Evolutionary conservation across 2,113 vertebrate species (phyloP).

Genomic region (Recurvirostra avosetta): DNA sequence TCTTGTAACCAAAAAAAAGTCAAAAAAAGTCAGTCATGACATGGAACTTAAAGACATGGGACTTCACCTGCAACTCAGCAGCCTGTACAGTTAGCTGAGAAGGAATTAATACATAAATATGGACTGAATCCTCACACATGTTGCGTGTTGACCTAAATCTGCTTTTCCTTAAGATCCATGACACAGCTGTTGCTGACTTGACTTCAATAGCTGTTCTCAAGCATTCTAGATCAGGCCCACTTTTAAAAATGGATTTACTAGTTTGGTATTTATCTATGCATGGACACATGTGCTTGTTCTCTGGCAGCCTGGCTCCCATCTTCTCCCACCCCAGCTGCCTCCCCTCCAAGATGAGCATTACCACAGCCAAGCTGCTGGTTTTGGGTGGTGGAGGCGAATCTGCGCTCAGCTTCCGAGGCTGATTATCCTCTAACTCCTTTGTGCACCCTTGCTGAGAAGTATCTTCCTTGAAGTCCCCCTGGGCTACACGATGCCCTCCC

Average conservation of each 20-base stretch:
- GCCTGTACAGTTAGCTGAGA: neutral
- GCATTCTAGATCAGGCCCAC: neutral
- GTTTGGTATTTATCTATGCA: neutral
- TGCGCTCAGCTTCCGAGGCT: neutral
- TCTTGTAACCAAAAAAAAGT: neutral
- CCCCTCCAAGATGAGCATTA: neutral
- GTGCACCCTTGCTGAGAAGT: neutral
- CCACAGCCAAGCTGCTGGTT: neutral
- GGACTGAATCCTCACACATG: neutral
- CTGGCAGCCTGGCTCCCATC: neutral
- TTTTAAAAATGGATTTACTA: neutral
- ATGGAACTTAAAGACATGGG: neutral
- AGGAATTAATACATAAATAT: neutral
- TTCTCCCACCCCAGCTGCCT: neutral
- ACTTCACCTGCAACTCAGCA: neutral
- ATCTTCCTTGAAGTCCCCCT: neutral
- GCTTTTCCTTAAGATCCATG: neutral
- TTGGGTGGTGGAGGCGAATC: neutral
- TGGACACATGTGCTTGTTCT: neutral
- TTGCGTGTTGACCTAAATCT: neutral
- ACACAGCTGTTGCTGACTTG: neutral
- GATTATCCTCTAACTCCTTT: neutral
- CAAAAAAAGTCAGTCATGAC: neutral
- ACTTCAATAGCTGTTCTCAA: neutral
- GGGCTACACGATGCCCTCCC: rapidly evolving